A percentile compares a stretch with the other conserved stretches of the same genome.
Conservation (phyloP, 2,113 vertebrate species). For the Mastomys natalensis region DNA sequence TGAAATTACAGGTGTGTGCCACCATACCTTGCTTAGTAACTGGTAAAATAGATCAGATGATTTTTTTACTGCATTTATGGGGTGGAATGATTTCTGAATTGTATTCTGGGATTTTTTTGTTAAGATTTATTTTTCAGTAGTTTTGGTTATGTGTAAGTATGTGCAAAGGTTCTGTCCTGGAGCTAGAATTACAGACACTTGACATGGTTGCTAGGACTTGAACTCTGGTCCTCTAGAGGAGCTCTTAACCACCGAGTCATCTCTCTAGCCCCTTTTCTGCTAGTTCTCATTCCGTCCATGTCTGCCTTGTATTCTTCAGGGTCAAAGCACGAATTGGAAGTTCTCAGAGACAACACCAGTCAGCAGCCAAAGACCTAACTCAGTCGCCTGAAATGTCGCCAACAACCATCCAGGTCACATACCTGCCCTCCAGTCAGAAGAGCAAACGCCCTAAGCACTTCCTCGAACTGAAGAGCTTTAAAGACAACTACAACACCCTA, state of each 20-base stretch:
- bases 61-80: neutral
- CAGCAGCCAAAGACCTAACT: slow-evolving; percentile 95
- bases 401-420: slow-evolving; percentile 94
- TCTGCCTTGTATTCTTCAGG: slow-evolving; percentile 70
- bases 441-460: slow-evolving; percentile 97
- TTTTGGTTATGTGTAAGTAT: neutral
- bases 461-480: slow-evolving; percentile 98
- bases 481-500: slow-evolving; percentile 98
- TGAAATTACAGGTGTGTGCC: neutral
- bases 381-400: slow-evolving; percentile 86
- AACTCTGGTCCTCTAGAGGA: neutral
- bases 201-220: neutral
- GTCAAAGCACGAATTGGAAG: slow-evolving; percentile 85
- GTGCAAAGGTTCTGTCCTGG: neutral
- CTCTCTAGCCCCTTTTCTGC: neutral
- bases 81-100: neutral
- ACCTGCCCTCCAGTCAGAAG: slow-evolving; percentile 94
- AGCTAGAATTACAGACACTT: neutral
- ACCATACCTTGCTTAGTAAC: neutral
- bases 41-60: neutral
- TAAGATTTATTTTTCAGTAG: neutral
- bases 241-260: neutral
- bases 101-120: neutral
- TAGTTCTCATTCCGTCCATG: neutral
- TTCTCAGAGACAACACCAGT: slow-evolving; percentile 92